Evolutionary conservation across 2,797 vertebrate genomes (phyloP).

Genomic region (Aselliscus stoliczkanus): DNA sequence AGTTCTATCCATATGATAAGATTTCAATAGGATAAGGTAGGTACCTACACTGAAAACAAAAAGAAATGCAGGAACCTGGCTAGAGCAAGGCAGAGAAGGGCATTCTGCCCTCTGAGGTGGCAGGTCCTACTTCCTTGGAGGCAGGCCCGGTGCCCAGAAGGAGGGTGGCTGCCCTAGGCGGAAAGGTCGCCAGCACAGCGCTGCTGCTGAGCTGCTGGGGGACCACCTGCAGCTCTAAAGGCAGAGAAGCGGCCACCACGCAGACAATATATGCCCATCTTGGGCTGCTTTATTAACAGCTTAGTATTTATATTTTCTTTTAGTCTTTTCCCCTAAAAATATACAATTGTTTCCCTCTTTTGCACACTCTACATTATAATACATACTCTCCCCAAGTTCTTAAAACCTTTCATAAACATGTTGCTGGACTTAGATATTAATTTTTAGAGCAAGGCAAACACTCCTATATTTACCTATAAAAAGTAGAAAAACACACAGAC

Average conservation of each 20-base stretch:
- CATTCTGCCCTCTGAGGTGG: not conserved
- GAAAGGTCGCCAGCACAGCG: not conserved
- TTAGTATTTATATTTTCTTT: not conserved
- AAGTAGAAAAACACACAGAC: not conserved
- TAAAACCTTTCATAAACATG: not conserved
- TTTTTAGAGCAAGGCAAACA: constrained; percentile 9
- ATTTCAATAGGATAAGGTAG: not conserved
- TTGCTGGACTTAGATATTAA: not conserved
- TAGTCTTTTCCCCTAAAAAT: not conserved
- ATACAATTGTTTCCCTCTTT: not conserved
- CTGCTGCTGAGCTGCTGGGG: accelerated
- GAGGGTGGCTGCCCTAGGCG: no score
- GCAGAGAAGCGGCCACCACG: not conserved
- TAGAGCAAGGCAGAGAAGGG: not conserved
- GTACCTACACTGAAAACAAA: not conserved
- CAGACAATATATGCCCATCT: not conserved
- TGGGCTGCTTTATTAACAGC: not conserved
- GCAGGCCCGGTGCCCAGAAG: not conserved
- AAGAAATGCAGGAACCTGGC: not conserved
- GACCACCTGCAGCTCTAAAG: not conserved
- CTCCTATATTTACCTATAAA: not conserved
- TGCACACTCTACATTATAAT: not conserved
- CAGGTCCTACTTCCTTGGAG: not conserved
- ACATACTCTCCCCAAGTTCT: not conserved
- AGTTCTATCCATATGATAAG: not conserved